These are phyloP conservation scores for Heterodera schachtii DNA, from an alignment of 1,140 invertebrate genomes.

Conservation along the genomic window DNA sequence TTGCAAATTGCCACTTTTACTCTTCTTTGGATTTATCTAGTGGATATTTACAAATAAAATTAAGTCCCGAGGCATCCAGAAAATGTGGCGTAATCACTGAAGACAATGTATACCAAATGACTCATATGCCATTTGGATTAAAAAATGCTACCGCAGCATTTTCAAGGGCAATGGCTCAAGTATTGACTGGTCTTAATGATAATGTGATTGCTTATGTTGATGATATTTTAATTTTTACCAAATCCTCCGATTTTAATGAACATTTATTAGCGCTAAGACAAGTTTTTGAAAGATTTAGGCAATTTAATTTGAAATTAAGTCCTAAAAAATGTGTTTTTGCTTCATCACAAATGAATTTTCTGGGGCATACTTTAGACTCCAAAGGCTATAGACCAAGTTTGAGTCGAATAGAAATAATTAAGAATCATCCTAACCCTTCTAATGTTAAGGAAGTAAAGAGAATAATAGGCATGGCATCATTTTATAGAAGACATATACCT, in stretches of 20 bases:
- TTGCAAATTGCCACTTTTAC: conserved; percentile 10
- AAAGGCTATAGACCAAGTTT: conserved; percentile 1
- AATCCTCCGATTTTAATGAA: conserved; percentile 1
- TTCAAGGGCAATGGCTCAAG: neutral
- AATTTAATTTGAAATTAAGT: conserved; percentile 11
- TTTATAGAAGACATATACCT: conserved; percentile 19
- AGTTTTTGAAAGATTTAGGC: conserved; percentile 16
- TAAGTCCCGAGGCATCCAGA: neutral
- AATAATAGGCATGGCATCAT: neutral
- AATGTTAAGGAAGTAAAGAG: conserved; percentile 17
- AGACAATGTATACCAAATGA: neutral
- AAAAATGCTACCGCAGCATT: conserved; percentile 14
- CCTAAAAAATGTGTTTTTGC: conserved; percentile 21
- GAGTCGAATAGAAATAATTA: conserved; percentile 1
- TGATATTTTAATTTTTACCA: conserved; percentile 12
- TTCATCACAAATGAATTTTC: conserved; percentile 13
- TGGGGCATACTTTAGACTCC: neutral
- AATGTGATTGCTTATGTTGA: conserved; percentile 4
- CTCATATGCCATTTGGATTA: conserved; percentile 18
- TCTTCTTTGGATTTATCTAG: neutral
- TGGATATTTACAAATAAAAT: conserved; percentile 20
- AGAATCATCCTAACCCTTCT: neutral
- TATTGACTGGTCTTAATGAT: conserved; percentile 10
- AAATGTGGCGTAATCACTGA: conserved; percentile 17
- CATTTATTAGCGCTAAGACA: neutral